Conservation (phyloP, 2,797 vertebrate species). For the Galaxias olidus region DNA sequence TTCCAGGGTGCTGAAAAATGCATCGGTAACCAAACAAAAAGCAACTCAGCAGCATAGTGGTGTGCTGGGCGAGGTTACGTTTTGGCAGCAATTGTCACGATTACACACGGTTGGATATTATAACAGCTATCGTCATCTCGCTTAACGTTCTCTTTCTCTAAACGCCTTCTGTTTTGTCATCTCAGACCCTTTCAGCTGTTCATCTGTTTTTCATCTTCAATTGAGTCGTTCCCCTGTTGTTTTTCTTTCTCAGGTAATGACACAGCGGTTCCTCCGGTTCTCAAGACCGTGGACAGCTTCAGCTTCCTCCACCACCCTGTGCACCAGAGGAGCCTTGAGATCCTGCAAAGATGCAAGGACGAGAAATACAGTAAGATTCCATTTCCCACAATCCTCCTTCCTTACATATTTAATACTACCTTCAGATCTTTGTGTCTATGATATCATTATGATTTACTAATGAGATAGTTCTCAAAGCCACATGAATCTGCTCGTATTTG, state of each 20-base stretch:
- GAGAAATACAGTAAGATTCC: constrained; percentile 96
- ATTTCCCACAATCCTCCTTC: constrained; percentile 35
- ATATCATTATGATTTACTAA: too few species aligned
- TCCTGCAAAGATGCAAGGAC: constrained; percentile 99
- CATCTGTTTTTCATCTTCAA: neutral
- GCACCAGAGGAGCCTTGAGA: constrained; percentile 99
- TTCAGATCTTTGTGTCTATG: too few species aligned
- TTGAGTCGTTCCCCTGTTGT: neutral
- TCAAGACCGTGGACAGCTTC: constrained; percentile 95
- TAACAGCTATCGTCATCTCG: too few species aligned
- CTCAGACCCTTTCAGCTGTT: neutral
- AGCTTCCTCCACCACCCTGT: constrained; percentile 99
- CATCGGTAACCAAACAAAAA: neutral
- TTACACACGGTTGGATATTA: too few species aligned
- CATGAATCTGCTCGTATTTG: too few species aligned
- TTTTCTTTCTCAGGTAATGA: constrained; percentile 67
- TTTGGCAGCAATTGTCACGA: too few species aligned
- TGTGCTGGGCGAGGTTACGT: neutral
- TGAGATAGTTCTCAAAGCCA: too few species aligned
- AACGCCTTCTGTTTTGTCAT: neutral
- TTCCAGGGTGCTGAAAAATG: constrained; percentile 2
- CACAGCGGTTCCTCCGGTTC: constrained; percentile 77
- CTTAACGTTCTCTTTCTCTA: too few species aligned
- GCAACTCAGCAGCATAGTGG: neutral
- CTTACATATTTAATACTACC: too few species aligned